Percentiles rank a stretch among this genome's conserved stretches.
These are phyloP conservation scores for Pyrochroa serraticornis DNA, from an alignment of 2,888 invertebrate species.

Conservation along the genomic window DNA sequence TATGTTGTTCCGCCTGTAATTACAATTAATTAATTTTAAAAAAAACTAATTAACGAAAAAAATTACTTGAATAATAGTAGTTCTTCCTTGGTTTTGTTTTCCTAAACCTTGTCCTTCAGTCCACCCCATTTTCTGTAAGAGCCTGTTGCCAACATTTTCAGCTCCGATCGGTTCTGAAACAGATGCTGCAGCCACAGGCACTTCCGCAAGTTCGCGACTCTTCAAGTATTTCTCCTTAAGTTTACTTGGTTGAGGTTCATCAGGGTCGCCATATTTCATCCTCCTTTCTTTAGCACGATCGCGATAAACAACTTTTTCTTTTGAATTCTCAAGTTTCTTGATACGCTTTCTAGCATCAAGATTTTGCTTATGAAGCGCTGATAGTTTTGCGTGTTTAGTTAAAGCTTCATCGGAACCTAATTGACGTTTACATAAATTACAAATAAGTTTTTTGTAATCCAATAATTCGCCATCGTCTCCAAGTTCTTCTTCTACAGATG, in stretches of 20 bases:
- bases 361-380: slow-evolving; percentile 93
- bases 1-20: slow-evolving; percentile 63
- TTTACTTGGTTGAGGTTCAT: slow-evolving; percentile 75
- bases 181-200: slow-evolving; percentile 60
- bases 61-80: slow-evolving; percentile 87
- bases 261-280: slow-evolving; percentile 89
- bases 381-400: slow-evolving; percentile 88
- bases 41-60: not conserved
- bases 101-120: slow-evolving; percentile 96
- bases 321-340: slow-evolving; percentile 41
- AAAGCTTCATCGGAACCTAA: slow-evolving; percentile 90
- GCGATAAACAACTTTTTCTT: slow-evolving; percentile 69
- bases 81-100: slow-evolving; percentile 89
- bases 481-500: slow-evolving; percentile 61
- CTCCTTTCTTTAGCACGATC: slow-evolving; percentile 96
- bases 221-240: slow-evolving; percentile 76
- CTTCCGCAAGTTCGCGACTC: slow-evolving; percentile 60
- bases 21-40: slow-evolving; percentile 12
- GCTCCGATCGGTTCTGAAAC: slow-evolving; percentile 76
- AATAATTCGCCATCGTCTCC: slow-evolving; percentile 76
- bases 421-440: slow-evolving; percentile 92
- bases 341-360: slow-evolving; percentile 59
- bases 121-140: slow-evolving; percentile 99
- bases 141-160: slow-evolving; percentile 92
- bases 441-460: slow-evolving; percentile 90